These are phyloP conservation scores for Hydrolagus affinis DNA, from an alignment of 2,113 vertebrate species.

Conservation along the genomic window DNA sequence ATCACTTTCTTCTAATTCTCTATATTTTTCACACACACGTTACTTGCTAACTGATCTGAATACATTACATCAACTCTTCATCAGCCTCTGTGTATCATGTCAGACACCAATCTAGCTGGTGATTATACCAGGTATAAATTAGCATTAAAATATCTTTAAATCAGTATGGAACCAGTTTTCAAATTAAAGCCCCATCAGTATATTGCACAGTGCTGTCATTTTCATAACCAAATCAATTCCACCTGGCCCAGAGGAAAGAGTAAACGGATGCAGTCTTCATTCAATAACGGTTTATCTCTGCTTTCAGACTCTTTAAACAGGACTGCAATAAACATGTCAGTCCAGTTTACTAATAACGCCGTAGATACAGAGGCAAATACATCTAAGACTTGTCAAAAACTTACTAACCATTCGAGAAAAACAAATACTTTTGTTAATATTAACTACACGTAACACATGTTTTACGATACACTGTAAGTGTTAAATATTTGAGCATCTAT, in stretches of 20 bases:
- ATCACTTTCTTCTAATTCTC: not conserved
- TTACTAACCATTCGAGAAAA: not conserved
- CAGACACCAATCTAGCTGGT: constrained; percentile 50
- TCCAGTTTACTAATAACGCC: constrained; percentile 64
- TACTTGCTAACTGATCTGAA: constrained; percentile 49
- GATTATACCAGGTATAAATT: constrained; percentile 72
- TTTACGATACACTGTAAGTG: not conserved
- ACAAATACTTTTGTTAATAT: not conserved
- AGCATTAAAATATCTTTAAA: constrained; percentile 72
- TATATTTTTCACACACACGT: constrained; percentile 33
- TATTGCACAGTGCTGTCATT: constrained; percentile 73
- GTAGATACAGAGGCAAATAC: constrained; percentile 48
- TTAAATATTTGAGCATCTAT: not conserved
- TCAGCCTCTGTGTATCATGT: constrained; percentile 56
- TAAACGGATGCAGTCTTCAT: constrained; percentile 66
- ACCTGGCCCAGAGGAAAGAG: constrained; percentile 57
- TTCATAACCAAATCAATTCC: constrained; percentile 84
- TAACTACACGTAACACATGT: not conserved
- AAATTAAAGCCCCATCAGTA: constrained; percentile 72
- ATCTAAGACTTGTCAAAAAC: not conserved
- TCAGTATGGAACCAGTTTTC: constrained; percentile 62
- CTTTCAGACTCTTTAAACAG: constrained; percentile 65
- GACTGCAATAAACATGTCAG: constrained; percentile 64
- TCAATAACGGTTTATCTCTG: constrained; percentile 77
- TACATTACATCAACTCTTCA: constrained; percentile 56